Base-by-base conservation (phyloP, 1,140 invertebrate species). In the Euschistus heros region DNA sequence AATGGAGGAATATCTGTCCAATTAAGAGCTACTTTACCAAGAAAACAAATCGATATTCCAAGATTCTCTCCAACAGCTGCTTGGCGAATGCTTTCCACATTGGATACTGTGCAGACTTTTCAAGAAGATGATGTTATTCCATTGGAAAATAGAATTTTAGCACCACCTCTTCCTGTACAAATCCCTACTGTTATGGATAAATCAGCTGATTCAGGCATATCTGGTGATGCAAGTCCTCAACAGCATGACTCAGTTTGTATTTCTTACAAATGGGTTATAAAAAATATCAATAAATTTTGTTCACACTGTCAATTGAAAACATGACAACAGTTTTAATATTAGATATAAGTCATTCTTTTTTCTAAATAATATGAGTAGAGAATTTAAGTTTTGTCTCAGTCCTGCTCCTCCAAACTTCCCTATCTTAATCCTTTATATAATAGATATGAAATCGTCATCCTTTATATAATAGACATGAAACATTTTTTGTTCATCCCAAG, bases 41-140 rank as follows among this genome's bases (percentile, higher is more conserved):
- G 87, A 69, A 87, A 89, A 69, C 83, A 84, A 70, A 77, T 82
- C 15, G 83, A 87, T 64, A 83, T 88, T 22, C 86, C 88, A 0
- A 75, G 86, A 66, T 91, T 92, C 76, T 91, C 87, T 17, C 89
- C 89, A 2, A 82, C 85, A 0, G 81, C 86, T n/a, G 89, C 89
- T 0, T 92, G 89, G 89, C 80, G 85, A 69, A 80, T 86, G 24
- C 76, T 92, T 6, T 82, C 82, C 10, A 74, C 75, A n/a, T 60
- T 72, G 55, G 75, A 76, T 42, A 68, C 70, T 57, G 67, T 70
- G 5, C 67, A 63, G 15, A 68, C 57, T 30, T 73, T 72, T 62
- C 74, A 76, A 33, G 73, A 73, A 65, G 72, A 70, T 63, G 69
- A 70, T n/a, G 62, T 76, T 70, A 71, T 79, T 30, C 73, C 77